Conservation (phyloP, 2,797 vertebrate genomes). For the Delichon dasypus region DNA sequence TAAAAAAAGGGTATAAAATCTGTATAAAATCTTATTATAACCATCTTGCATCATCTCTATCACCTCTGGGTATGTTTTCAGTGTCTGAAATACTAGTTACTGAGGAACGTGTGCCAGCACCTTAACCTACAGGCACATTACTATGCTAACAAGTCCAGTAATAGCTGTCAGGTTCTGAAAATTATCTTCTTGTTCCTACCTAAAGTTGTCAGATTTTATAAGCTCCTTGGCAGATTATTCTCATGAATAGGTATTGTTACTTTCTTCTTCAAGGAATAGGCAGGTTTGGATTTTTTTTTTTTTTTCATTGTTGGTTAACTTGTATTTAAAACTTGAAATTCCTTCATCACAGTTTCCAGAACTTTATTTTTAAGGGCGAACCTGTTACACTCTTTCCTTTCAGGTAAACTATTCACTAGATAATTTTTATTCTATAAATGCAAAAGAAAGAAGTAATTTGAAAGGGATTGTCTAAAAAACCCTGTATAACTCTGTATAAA, state of each 20-base stretch:
- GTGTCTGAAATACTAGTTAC: neutral
- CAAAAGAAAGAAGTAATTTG: neutral
- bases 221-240: neutral
- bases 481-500: neutral
- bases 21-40: neutral
- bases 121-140: constrained; percentile 18
- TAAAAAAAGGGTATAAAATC: neutral
- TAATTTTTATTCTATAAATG: neutral
- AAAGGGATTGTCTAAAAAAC: neutral
- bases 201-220: neutral
- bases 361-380: neutral
- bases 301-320: neutral
- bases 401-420: neutral
- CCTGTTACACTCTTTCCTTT: neutral
- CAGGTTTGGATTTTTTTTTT: neutral
- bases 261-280: neutral
- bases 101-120: neutral
- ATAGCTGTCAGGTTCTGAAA: constrained; percentile 10
- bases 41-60: neutral
- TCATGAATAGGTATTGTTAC: neutral
- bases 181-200: neutral
- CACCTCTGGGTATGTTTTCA: neutral
- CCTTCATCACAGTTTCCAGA: neutral
- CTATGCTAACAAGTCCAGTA: neutral
- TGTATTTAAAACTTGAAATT: neutral